Percentiles rank a stretch among this genome's conserved stretches.
Evolutionary conservation across 2,797 vertebrate species (phyloP).

Genomic region (Paratrypauchen microcephalus): DNA sequence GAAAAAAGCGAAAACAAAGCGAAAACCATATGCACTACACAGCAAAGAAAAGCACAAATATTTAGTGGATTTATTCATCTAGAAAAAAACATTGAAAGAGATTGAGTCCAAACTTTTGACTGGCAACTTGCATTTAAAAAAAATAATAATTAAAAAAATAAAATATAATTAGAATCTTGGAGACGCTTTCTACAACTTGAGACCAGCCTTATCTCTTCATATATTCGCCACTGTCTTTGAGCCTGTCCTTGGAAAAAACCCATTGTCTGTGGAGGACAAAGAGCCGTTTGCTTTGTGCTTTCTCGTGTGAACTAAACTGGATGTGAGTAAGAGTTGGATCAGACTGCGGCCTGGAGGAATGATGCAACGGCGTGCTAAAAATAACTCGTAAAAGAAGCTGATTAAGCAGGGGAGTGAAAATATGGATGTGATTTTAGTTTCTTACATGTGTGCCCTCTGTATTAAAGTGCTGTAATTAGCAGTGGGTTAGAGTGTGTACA

Average conservation of each 20-base stretch:
- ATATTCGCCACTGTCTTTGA: neutral
- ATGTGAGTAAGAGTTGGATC: constrained; percentile 9
- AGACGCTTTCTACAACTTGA: too few relatives aligned
- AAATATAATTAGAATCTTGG: too few relatives aligned
- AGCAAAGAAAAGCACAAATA: too few relatives aligned
- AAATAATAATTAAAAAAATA: too few relatives aligned
- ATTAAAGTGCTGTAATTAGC: constrained; percentile 13
- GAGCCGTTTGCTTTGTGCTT: constrained; percentile 12
- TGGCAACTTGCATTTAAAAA: too few relatives aligned
- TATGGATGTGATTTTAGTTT: constrained; percentile 4
- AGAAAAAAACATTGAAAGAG: too few relatives aligned
- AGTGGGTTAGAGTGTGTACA: constrained; percentile 4
- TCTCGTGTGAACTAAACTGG: constrained; percentile 4
- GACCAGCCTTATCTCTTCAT: neutral
- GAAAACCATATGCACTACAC: too few relatives aligned
- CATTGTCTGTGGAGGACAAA: neutral
- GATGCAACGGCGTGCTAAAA: constrained; percentile 2
- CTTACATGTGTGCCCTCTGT: neutral
- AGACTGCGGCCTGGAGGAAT: constrained; percentile 11
- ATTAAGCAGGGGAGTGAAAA: neutral
- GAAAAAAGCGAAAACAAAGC: too few relatives aligned
- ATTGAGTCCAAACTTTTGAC: too few relatives aligned
- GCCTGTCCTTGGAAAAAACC: constrained; percentile 7
- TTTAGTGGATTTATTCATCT: too few relatives aligned
- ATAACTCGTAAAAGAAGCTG: neutral